These are phyloP conservation scores for Coenonympha arcania DNA, from an alignment of 2,888 invertebrate genomes.

Conservation along the genomic window DNA sequence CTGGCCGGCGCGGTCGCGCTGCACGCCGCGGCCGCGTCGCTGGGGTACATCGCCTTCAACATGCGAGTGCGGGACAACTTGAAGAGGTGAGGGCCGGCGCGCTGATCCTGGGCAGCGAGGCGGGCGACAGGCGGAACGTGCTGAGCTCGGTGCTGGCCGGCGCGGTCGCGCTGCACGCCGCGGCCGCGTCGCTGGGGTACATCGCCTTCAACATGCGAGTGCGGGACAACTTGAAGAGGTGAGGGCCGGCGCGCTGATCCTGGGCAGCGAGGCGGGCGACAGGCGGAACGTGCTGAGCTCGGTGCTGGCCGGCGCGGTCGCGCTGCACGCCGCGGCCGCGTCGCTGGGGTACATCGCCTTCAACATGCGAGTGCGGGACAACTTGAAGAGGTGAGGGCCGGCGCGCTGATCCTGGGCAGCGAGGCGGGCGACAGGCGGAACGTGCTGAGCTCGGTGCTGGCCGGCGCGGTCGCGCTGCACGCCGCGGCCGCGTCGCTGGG, in stretches of 20 bases:
- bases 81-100: constrained; percentile 81
- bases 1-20: constrained; percentile 83
- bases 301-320: constrained; percentile 82
- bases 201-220: constrained; percentile 91
- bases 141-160: constrained; percentile 85
- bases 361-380: constrained; percentile 87
- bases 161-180: constrained; percentile 84
- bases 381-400: constrained; percentile 84
- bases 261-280: constrained; percentile 80
- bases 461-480: constrained; percentile 83
- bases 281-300: constrained; percentile 80
- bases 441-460: constrained; percentile 82
- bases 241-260: constrained; percentile 79
- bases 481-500: constrained; percentile 89
- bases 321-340: constrained; percentile 87
- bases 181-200: constrained; percentile 88
- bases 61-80: constrained; percentile 86
- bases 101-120: constrained; percentile 76
- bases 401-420: constrained; percentile 73
- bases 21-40: constrained; percentile 87
- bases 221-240: constrained; percentile 80
- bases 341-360: constrained; percentile 90
- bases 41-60: constrained; percentile 91
- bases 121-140: constrained; percentile 76
- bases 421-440: constrained; percentile 78